phyloP scores from a whole-genome alignment of 2,113 vertebrate species.

The Ictidomys tridecemlineatus region DNA sequence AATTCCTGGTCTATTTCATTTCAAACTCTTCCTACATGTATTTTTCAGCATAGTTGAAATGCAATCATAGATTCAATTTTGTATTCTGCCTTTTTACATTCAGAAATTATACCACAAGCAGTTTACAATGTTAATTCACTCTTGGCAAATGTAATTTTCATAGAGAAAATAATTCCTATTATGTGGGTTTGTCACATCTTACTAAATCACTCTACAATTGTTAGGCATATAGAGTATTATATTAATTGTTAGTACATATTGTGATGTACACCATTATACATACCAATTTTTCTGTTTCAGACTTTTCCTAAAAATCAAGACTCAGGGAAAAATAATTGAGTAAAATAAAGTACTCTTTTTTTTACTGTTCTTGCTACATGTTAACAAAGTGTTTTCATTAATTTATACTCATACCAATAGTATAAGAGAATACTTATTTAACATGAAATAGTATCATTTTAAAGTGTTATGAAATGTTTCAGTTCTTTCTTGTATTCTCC shows the following conservation, averaged over 20 bases:
- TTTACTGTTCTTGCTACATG: constrained; percentile 34
- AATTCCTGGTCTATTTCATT: background rate
- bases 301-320: constrained; percentile 30
- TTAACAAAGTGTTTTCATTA: constrained; percentile 2
- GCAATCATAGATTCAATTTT: background rate
- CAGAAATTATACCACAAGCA: background rate
- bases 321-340: constrained; percentile 42
- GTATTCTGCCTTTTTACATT: constrained; percentile 7
- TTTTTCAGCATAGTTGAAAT: background rate
- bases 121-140: background rate
- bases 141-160: constrained; percentile 1
- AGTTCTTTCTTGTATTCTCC: constrained; percentile 54
- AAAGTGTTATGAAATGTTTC: constrained; percentile 54
- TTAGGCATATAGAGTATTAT: background rate
- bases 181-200: background rate
- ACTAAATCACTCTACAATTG: background rate
- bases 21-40: background rate
- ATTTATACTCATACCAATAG: constrained; percentile 3
- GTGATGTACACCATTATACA: background rate
- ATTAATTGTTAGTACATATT: background rate
- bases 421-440: background rate
- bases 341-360: constrained; percentile 7
- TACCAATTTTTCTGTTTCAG: background rate
- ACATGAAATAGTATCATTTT: background rate
- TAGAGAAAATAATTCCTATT: constrained; percentile 30